Base-by-base conservation (phyloP, 2,113 vertebrate genomes). In the Diadophis punctatus region DNA sequence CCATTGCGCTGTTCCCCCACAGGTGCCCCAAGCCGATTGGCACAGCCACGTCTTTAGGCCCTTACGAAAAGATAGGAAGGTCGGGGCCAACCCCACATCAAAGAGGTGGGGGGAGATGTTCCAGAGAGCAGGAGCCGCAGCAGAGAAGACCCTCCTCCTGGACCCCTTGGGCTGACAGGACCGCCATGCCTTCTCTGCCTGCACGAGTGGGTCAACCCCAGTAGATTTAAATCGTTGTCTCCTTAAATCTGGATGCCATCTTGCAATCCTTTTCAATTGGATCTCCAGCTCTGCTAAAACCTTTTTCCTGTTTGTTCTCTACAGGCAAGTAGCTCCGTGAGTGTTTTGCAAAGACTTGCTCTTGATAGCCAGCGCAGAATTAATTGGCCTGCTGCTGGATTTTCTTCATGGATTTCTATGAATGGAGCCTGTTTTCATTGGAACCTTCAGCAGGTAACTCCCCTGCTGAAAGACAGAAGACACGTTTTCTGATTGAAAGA, bases 311-410 rank as follows among this genome's bases (percentile, higher is more conserved):
- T 84, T 95, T 95, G 91, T 94, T 95, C 93, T 53, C 92, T 11
- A 11, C 90, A 91, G 95, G 91, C 91, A 94, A 90, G 93, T 88
- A 92, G 95, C 94, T 92, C 87, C 87, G 92, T 80, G 93, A 94
- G 94, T 91, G 92, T 93, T 95, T 95, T 95, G 96, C 92, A 95
- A 88, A 89, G 94, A 94, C 93, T 95, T 94, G 93, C 93, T 95
- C 94, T 89, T 93, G 93, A 89, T 93, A 92, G 74, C 93, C 91
- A 88, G 91, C 88, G 60, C 89, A 90, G 91, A 89, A 80, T 74
- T 87, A 89, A 94, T 55, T 93, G 95, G 89, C 93, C 58, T 94
- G 90, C 49, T 90, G 86, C 49, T 94, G 52, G 91, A 93, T 88
- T 94, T 93, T 93, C 88, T 92, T 95, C 48, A 2, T n/a, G 94